Evolutionary conservation across 2,113 vertebrate species (phyloP).

Genomic region (Catharus fuscescens): DNA sequence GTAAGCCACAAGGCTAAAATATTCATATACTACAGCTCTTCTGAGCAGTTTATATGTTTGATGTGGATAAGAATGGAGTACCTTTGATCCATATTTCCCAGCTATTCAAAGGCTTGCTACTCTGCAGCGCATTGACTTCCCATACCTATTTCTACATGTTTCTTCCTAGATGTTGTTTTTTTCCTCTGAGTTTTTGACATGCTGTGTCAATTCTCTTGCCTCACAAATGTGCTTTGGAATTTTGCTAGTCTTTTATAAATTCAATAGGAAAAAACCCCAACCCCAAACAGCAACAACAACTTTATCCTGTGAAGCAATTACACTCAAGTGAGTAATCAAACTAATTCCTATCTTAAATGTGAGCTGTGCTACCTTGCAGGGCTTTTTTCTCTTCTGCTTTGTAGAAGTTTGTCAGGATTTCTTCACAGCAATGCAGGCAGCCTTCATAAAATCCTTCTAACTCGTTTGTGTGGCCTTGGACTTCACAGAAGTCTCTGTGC

Average conservation of each 20-base stretch:
- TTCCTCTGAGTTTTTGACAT: not conserved
- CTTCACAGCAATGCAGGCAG: not conserved
- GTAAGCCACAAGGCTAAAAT: conserved; percentile 3
- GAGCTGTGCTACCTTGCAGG: not conserved
- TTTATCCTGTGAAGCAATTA: not conserved
- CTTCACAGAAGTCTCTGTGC: conserved; percentile 40
- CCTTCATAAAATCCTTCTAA: conserved; percentile 48
- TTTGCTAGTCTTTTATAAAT: not conserved
- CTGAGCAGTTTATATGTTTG: not conserved
- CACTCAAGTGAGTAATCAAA: not conserved
- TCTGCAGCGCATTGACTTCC: not conserved
- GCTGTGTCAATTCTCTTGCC: not conserved
- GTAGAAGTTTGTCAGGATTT: conserved; percentile 7
- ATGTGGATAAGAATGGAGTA: not conserved
- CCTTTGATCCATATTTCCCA: not conserved
- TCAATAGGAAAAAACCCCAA: not conserved
- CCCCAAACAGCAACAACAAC: not conserved
- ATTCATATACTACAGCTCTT: not conserved
- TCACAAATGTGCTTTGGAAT: not conserved
- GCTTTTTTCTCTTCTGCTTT: not conserved
- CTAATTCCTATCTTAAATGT: not conserved
- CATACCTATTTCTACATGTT: not conserved
- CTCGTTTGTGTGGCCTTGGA: conserved; percentile 36
- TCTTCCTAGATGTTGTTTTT: not conserved
- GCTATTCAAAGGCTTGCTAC: not conserved